Percentiles rank a stretch among this genome's conserved stretches.
These are phyloP conservation scores for Henricia sp. DNA, from an alignment of 53 echinoderm and acorn worm genomes.

Conservation along the genomic window DNA sequence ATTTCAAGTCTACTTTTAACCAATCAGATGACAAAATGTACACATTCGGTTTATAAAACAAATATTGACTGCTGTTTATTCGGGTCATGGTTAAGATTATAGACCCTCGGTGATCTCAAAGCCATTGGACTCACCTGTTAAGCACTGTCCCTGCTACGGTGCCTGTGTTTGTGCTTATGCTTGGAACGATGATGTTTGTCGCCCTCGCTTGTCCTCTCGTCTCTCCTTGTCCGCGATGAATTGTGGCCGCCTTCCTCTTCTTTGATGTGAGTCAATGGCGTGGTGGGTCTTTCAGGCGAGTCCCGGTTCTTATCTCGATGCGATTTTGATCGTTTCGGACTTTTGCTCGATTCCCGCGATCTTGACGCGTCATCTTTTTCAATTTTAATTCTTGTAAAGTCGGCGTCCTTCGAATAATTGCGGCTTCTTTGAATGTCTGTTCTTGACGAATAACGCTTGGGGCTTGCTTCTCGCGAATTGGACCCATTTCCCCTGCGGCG, in stretches of 20 bases:
- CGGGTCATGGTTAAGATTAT: no score
- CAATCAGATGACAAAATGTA: no score
- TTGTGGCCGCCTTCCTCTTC: slow-evolving; percentile 45
- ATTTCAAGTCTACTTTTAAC: no score
- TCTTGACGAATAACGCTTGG: no score
- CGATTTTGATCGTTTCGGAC: not conserved
- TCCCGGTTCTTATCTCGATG: not conserved
- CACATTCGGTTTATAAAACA: no score
- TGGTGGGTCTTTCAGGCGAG: not conserved
- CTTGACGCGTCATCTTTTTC: not conserved
- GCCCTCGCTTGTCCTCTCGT: not conserved
- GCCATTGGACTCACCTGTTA: no score
- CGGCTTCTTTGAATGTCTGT: no score
- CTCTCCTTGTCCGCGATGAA: slow-evolving; percentile 10
- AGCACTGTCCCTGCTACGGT: slow-evolving; percentile 24
- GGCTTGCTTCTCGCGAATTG: no score
- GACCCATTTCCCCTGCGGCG: not conserved
- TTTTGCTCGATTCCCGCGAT: not conserved
- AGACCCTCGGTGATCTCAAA: no score
- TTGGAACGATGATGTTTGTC: slow-evolving; percentile 42
- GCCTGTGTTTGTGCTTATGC: slow-evolving; percentile 65
- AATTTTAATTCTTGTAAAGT: slow-evolving; percentile 8
- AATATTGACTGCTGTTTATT: no score
- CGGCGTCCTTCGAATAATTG: no score
- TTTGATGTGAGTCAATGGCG: not conserved